Evolutionary conservation across 2,113 vertebrate genomes (phyloP), one percentile per base, ranked within the genome.

Genomic region (Atractosteus spatula): DNA sequence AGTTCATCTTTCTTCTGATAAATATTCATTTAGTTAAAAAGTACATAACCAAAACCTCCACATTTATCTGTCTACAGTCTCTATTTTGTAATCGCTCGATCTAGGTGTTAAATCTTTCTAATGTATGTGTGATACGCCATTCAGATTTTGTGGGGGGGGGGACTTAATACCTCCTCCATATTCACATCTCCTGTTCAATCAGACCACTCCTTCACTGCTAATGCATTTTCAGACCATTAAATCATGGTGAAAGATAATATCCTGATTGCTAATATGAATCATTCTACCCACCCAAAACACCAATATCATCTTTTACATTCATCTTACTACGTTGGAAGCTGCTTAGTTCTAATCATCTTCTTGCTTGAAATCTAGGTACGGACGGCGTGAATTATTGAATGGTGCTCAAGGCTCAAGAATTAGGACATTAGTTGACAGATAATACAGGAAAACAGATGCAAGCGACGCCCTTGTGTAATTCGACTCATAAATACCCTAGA

Each of bases 151-250:
- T 29, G 29, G 29, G 29, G 29, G 29, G 29, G 29, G 29, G 29
- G 83, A 81, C 83, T 83, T 79, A 76, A 83, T 83, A 74, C 76
- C 79, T 13, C 62, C 68, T 69, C 78, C 82, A 84, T 78, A 87
- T 81, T 76, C 84, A 64, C 83, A 81, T 82, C 85, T 89, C 87
- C 90, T 86, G 79, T 78, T 80, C 79, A 76, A 12, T 59, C 57
- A n/a, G 80, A 81, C 69, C 3, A 62, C 82, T 82, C 81, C 71
- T 80, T 89, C 87, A 84, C 84, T 81, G 86, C 84, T 89, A 91
- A 91, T 89, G 89, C 80, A 74, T 84, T 90, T 86, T 85, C 75
- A 76, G 80, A 85, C 78, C 81, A 90, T 88, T 88, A 86, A 83
- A 90, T 91, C 87, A 83, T 75, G 71, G 76, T 86, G 86, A 88